Evolutionary conservation across 2,888 invertebrate species (phyloP), one percentile per base, ranked within the genome.

Genomic region (Lepetodrilus schrolli): DNA sequence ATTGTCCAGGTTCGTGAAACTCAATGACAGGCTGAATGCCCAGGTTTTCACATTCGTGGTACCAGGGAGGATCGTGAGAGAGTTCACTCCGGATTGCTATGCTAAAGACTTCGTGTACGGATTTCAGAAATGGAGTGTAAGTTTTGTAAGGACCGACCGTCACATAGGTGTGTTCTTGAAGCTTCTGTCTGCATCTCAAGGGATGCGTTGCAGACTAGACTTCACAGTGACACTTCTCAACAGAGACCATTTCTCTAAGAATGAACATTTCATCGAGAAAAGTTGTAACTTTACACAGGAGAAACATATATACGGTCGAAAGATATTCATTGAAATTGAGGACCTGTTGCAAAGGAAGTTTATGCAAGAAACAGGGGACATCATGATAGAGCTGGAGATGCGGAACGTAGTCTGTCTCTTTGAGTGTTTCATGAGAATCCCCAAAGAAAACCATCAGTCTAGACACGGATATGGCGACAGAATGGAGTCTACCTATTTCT

Each of bases 41-140:
- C 94, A 95, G 91, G 94, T 95, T 85, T 95, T 95, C 92, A 95
- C 95, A 76, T 95, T 95, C 91, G 94, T 95, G 86, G 94, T 95
- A 83, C 95, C 95, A 77, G 93, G 94, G 85, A 94, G 94, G 74
- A 94, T 95, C 80, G 94, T 94, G 66, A 92, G 94, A 74, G 95
- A 95, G 91, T 93, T 94, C 68, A 94, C 95, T 88, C 93, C 95
- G 75, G 95, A 95, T 91, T 94, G 95, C 86, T 94, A 94, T 78
- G 94, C 95, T 82, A 95, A 95, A 74, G 95, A 95, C 90, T 94
- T 95, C 91, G 93, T 94, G 79, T 95, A 95, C 90, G 95, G 95
- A 70, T 94, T 94, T 89, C 95, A 95, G 89, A 93, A 94, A 90
- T 95, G 95, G 95, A 94, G 94, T 26, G 94, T 95, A 82, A 94